Conservation (phyloP, 2,113 vertebrate species). For the Dipodomys stephensi region DNA sequence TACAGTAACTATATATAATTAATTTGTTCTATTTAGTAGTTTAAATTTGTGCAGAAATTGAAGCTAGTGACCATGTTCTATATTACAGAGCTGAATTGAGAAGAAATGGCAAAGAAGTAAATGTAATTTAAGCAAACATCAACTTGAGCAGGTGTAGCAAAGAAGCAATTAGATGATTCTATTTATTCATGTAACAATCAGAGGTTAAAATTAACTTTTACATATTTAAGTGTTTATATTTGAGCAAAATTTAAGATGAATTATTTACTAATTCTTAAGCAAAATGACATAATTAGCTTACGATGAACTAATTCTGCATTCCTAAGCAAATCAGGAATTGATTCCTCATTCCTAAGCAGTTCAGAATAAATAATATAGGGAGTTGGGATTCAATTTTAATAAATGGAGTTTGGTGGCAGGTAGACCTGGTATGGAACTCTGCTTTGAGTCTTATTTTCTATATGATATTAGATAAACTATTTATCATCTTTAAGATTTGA, state of each 20-base stretch:
- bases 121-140: neutral
- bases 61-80: neutral
- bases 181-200: neutral
- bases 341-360: neutral
- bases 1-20: neutral
- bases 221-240: neutral
- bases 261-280: neutral
- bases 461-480: neutral
- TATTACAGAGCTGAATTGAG: neutral
- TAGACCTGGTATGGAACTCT: neutral
- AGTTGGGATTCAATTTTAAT: neutral
- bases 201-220: neutral
- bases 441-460: neutral
- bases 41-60: neutral
- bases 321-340: neutral
- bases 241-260: neutral
- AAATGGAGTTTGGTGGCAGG: neutral
- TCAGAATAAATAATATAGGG: neutral
- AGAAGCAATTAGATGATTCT: neutral
- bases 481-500: neutral
- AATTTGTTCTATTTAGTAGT: neutral
- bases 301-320: neutral
- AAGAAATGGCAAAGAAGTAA: neutral
- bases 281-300: neutral
- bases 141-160: fast-evolving